phyloP scores from a whole-genome alignment of 2,113 vertebrate species.

The Anolis sagrei region DNA sequence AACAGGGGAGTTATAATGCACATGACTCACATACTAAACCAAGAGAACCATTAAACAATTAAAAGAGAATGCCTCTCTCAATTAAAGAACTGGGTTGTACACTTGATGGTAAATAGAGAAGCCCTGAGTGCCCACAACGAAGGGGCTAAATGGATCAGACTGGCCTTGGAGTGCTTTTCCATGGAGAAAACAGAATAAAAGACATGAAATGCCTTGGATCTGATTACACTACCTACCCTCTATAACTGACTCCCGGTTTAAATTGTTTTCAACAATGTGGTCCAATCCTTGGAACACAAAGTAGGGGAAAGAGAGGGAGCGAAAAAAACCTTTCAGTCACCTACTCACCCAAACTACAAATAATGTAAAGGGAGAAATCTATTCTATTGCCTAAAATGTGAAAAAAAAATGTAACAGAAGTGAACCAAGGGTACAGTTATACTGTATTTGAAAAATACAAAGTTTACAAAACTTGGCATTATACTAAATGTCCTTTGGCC shows the following conservation, averaged over 20 bases:
- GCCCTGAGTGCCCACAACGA: neutral
- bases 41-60: constrained; percentile 41
- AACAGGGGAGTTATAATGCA: constrained; percentile 11
- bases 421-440: too few species aligned
- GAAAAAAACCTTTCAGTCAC: neutral
- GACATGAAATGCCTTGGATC: neutral
- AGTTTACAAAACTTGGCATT: too few species aligned
- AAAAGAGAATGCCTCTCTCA: constrained; percentile 43
- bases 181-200: constrained; percentile 28
- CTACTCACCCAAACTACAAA: too few species aligned
- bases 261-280: neutral
- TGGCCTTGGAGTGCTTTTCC: neutral
- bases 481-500: too few species aligned
- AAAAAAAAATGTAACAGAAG: too few species aligned
- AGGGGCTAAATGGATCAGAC: neutral
- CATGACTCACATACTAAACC: constrained; percentile 45
- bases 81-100: constrained; percentile 49
- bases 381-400: too few species aligned
- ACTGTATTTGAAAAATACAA: too few species aligned
- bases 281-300: neutral
- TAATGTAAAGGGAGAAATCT: too few species aligned
- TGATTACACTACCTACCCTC: neutral
- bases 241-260: neutral
- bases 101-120: constrained; percentile 33
- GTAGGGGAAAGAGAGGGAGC: neutral